Conservation (phyloP, 2,113 vertebrate genomes). For the Tupaia chinensis region DNA sequence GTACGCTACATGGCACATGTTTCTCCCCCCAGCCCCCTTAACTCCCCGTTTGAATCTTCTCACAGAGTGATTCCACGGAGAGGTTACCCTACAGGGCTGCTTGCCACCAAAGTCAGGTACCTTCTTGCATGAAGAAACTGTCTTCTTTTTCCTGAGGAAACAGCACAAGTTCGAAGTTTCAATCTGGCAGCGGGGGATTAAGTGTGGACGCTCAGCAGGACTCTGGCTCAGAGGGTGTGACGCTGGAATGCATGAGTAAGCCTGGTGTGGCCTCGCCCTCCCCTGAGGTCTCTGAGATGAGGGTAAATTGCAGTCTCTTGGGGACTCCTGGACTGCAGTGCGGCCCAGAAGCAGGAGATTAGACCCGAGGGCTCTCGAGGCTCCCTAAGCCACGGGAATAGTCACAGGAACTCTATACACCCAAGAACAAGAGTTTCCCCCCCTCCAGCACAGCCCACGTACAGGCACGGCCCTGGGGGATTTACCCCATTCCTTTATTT, state of each 20-base stretch:
- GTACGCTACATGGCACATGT: not conserved
- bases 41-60: not conserved
- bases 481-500: not conserved
- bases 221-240: slow-evolving; percentile 19
- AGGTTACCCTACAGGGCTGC: not conserved
- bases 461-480: not conserved
- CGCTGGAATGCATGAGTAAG: slow-evolving; percentile 22
- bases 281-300: not conserved
- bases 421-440: not conserved
- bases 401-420: not conserved
- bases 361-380: not conserved
- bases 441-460: fast-evolving
- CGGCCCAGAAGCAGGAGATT: not conserved
- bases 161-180: slow-evolving; percentile 1
- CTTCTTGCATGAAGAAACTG: not conserved
- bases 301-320: not conserved
- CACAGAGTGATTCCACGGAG: not conserved
- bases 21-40: not conserved
- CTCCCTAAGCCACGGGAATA: not conserved
- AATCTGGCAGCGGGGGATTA: not conserved
- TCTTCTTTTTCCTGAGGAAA: slow-evolving; percentile 17
- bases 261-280: not conserved
- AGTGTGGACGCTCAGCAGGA: slow-evolving; percentile 34
- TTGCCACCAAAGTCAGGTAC: not conserved
- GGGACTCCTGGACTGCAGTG: not conserved